These are phyloP conservation scores for Eupsittula cactorum DNA, from an alignment of 2,113 vertebrate species.

Conservation along the genomic window DNA sequence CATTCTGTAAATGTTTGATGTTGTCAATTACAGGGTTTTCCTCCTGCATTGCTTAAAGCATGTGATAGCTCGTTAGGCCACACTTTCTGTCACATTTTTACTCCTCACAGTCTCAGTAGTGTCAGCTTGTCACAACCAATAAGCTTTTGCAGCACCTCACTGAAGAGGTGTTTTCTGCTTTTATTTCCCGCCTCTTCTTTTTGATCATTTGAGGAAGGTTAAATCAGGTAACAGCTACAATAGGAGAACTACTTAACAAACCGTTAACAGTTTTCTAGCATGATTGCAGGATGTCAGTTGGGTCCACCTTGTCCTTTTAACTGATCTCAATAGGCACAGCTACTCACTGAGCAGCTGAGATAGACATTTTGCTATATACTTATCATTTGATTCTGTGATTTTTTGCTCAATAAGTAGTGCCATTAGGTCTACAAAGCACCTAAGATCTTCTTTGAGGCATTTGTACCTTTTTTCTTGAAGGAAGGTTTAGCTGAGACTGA, in stretches of 20 bases:
- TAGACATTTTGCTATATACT: not conserved
- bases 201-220: not conserved
- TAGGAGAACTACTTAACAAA: not conserved
- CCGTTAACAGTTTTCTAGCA: not conserved
- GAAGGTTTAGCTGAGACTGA: not conserved
- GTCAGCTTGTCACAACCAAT: conserved; percentile 19
- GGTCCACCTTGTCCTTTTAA: not conserved
- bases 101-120: not conserved
- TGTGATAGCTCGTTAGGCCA: not conserved
- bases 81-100: not conserved
- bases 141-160: not conserved
- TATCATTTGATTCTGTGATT: not conserved
- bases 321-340: not conserved
- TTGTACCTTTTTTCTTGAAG: not conserved
- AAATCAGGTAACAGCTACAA: not conserved
- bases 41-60: not conserved
- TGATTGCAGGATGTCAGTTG: not conserved
- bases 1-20: not conserved
- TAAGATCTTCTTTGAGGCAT: not conserved
- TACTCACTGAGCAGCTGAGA: not conserved
- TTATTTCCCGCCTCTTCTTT: not conserved
- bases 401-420: not conserved
- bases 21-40: not conserved
- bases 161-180: not conserved
- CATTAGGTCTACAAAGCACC: not conserved